Percentiles rank a stretch among this genome's conserved stretches.
Conservation (phyloP, 2,113 vertebrate species). For the Delphinapterus leucas region DNA sequence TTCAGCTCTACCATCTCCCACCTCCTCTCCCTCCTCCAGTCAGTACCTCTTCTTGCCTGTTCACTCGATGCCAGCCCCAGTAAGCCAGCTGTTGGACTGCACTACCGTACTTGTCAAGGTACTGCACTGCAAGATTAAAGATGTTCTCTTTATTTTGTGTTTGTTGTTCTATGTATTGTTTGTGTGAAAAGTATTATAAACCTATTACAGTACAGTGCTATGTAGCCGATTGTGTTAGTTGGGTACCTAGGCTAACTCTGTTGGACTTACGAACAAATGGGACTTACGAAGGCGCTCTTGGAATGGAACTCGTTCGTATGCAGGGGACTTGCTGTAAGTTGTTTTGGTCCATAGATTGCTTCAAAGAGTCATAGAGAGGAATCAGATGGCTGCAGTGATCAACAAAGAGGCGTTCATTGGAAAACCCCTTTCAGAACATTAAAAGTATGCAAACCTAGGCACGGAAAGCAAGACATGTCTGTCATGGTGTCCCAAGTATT, state of each 20-base stretch:
- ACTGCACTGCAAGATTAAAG: background rate
- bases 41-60: background rate
- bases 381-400: background rate
- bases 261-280: background rate
- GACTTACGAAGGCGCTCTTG: background rate
- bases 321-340: background rate
- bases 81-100: rapidly evolving
- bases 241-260: background rate
- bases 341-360: background rate
- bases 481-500: background rate
- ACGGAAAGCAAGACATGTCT: background rate
- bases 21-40: background rate
- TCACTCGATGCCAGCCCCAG: background rate
- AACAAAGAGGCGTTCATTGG: background rate
- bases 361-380: background rate
- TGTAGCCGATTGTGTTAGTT: background rate
- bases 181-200: background rate
- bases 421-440: background rate
- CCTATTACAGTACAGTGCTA: background rate
- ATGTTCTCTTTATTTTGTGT: background rate
- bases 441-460: background rate
- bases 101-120: background rate
- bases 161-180: background rate
- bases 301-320: background rate
- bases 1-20: background rate